A percentile compares a stretch with the other conserved stretches of the same genome.
These are phyloP conservation scores for Plutella xylostella DNA, from an alignment of 2,888 invertebrate genomes.

Conservation along the genomic window DNA sequence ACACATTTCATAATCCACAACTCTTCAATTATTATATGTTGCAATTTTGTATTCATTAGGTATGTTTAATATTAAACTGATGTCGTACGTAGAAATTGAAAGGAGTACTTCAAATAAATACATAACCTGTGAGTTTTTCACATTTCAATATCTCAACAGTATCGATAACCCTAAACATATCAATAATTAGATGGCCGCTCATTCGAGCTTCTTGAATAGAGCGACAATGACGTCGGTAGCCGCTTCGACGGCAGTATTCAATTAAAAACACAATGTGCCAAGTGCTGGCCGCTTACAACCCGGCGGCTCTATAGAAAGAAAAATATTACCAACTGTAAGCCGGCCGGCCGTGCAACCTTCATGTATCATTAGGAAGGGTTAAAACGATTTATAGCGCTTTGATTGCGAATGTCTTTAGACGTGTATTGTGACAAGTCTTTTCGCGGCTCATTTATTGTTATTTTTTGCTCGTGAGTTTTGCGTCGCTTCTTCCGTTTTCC, in stretches of 20 bases:
- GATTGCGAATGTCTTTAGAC: too few species aligned
- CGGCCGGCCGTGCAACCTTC: too few species aligned
- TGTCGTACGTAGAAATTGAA: too few species aligned
- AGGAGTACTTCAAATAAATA: too few species aligned
- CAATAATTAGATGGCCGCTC: slow-evolving; percentile 56
- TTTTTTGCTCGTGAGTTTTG: too few species aligned
- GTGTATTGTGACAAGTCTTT: too few species aligned
- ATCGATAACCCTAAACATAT: slow-evolving; percentile 32
- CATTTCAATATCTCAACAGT: too few species aligned
- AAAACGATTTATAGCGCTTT: background rate
- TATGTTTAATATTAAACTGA: background rate
- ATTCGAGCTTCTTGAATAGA: slow-evolving; percentile 47
- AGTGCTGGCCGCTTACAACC: background rate
- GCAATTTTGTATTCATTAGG: background rate
- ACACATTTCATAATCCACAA: too few species aligned
- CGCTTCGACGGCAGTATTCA: slow-evolving; percentile 32
- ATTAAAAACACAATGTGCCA: slow-evolving; percentile 43
- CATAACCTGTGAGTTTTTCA: too few species aligned
- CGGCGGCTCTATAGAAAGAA: background rate
- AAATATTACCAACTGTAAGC: background rate
- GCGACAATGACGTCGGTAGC: slow-evolving; percentile 53
- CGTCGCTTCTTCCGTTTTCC: too few species aligned
- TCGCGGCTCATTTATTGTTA: too few species aligned
- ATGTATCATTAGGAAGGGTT: background rate
- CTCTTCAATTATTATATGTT: too few species aligned